Conservation (phyloP, 2,888 invertebrate species). For the Lapara coniferarum region DNA sequence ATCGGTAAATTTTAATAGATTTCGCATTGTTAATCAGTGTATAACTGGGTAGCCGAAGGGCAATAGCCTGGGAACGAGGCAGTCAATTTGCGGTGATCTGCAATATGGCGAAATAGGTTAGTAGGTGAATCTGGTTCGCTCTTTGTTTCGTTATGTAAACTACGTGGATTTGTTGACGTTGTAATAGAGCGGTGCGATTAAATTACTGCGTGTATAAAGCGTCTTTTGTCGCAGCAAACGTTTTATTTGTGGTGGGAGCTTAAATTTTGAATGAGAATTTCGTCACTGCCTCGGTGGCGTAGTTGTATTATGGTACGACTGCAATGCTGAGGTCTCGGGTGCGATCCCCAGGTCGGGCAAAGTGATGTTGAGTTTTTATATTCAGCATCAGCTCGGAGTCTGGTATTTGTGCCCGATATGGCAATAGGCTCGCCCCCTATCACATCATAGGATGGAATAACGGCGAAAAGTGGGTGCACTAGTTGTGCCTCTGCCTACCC, state of each 20-base stretch:
- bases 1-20: conserved; percentile 17
- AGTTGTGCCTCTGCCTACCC: too few relatives aligned
- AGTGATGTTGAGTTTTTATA: too few relatives aligned
- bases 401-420: too few relatives aligned
- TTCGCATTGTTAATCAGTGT: conserved; percentile 24
- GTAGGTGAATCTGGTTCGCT: conserved; percentile 53
- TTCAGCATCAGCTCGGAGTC: too few relatives aligned
- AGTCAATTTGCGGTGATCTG: conserved; percentile 47
- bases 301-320: too few relatives aligned
- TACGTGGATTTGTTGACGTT: conserved; percentile 42
- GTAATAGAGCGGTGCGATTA: conserved; percentile 45
- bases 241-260: not conserved
- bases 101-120: conserved; percentile 48
- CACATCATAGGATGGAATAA: too few relatives aligned
- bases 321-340: too few relatives aligned
- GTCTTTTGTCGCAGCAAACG: conserved; percentile 2
- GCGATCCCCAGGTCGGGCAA: too few relatives aligned
- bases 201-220: conserved; percentile 23
- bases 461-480: too few relatives aligned
- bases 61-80: conserved; percentile 31
- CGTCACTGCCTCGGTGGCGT: too few relatives aligned
- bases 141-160: conserved; percentile 52
- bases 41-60: conserved; percentile 8
- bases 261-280: not conserved
- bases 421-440: too few relatives aligned